phyloP scores from a whole-genome alignment of 2,888 invertebrate genomes.

The Bellardia bayeri region DNA sequence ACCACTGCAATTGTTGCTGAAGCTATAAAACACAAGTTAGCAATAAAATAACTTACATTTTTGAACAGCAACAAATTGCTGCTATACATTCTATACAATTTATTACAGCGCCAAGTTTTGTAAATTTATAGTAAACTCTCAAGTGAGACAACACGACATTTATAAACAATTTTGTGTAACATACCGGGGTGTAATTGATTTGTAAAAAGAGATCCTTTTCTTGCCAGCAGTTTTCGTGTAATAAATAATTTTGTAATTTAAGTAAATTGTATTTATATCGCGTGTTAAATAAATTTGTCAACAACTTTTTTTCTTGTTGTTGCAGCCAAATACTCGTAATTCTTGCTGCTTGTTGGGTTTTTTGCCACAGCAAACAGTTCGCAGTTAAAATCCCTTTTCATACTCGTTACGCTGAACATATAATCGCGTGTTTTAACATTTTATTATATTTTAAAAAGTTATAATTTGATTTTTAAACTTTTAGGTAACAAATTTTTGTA shows the following conservation, averaged over 20 bases:
- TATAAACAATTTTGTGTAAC: background rate
- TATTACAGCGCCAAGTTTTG: background rate
- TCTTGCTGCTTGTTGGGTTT: constrained; percentile 18
- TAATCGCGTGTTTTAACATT: constrained; percentile 72
- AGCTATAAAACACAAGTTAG: background rate
- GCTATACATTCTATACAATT: background rate
- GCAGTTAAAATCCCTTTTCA: constrained; percentile 23
- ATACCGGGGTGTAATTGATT: constrained; percentile 56
- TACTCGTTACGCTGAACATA: constrained; percentile 16
- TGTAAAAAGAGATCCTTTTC: constrained; percentile 36
- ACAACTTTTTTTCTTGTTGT: constrained; percentile 53
- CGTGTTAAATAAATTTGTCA: constrained; percentile 70
- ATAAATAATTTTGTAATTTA: constrained; percentile 41
- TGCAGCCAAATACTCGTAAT: background rate
- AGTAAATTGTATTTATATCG: constrained; percentile 60
- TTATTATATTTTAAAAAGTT: constrained; percentile 71
- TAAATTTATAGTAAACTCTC: constrained; percentile 39
- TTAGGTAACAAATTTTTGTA: constrained; percentile 43
- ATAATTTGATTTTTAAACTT: constrained; percentile 71
- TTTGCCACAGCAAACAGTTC: too few species aligned
- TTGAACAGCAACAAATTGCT: constrained; percentile 13
- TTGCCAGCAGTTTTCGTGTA: constrained; percentile 1
- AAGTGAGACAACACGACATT: constrained; percentile 51
- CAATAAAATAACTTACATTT: background rate
- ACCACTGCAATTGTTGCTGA: background rate